These are phyloP conservation scores for Alauda arvensis DNA, from an alignment of 2,797 vertebrate species.

Conservation along the genomic window DNA sequence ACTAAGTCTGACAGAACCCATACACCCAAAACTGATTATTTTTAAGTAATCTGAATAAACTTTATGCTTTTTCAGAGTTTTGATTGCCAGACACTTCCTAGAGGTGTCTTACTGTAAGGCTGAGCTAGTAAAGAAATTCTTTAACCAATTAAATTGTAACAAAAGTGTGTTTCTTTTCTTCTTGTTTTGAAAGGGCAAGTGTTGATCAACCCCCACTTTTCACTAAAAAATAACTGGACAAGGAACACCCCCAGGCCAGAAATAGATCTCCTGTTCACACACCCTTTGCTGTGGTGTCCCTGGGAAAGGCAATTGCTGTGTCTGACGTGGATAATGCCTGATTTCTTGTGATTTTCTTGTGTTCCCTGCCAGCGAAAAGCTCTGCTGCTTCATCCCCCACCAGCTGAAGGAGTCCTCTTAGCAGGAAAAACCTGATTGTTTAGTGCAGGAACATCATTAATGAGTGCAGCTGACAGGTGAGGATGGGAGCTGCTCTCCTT, in stretches of 20 bases:
- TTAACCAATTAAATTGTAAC: background rate
- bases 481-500: background rate
- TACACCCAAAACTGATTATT: background rate
- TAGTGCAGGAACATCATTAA: accelerated
- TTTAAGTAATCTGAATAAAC: background rate
- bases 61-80: background rate
- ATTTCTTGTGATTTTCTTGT: background rate
- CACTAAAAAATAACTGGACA: background rate
- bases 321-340: background rate
- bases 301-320: background rate
- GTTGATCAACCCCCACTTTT: background rate
- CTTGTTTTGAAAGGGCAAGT: background rate
- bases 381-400: background rate
- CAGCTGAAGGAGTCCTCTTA: background rate
- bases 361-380: background rate
- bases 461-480: background rate
- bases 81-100: too few relatives aligned
- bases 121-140: background rate
- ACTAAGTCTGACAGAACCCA: background rate
- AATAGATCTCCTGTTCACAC: background rate
- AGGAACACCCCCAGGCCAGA: background rate
- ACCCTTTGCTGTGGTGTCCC: background rate
- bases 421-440: accelerated
- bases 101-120: background rate
- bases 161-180: background rate